Evolutionary conservation across 2,113 vertebrate species (phyloP), one percentile per base, ranked within the genome.

Genomic region (Tupaia tana): DNA sequence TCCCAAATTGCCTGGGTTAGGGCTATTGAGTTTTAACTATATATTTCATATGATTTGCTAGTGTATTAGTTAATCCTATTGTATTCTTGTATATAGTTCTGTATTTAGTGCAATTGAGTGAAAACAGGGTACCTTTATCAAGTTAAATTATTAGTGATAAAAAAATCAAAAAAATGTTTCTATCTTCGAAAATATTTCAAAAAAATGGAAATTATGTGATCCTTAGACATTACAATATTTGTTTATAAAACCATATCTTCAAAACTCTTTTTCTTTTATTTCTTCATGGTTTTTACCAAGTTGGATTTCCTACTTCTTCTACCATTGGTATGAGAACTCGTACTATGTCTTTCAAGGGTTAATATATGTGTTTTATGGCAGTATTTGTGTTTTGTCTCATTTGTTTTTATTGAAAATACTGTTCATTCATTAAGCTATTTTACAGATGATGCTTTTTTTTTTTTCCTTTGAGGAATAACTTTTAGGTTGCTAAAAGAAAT

Each of bases 121-220:
- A 52, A 22, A 90, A 61, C 11, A 91, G 24, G 9, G 3, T 54
- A 78, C 43, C 6, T 95, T 90, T 86, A 90, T 27, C 24, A 87
- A 80, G 10, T 20, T 64, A 20, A 93, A 84, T 94, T 87, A 75
- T 13, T 91, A 58, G 22, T 59, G 18, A 64, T 64, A 86, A 95
- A 73, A 66, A 78, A 84, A 52, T 2, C 24, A 84, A 77, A 20
- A 69, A 69, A 90, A 43, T 7, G 20, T 88, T 88, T 73, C 54
- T 89, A 52, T 64, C 31, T 82, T 94, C 69, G 70, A 64, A 89
- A 79, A 64, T 92, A 82, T 29, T 67, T 86, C 6, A 34, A 95
- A 84, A 77, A 73, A 8, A 78, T 73, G 27, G n/a, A 59, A 77
- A 82, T 82, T 80, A 89, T 54, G 25, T 54, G n/a, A 18, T 52